phyloP scores from a whole-genome alignment of 2,797 vertebrate genomes.

The Urocyon cinereoargenteus region DNA sequence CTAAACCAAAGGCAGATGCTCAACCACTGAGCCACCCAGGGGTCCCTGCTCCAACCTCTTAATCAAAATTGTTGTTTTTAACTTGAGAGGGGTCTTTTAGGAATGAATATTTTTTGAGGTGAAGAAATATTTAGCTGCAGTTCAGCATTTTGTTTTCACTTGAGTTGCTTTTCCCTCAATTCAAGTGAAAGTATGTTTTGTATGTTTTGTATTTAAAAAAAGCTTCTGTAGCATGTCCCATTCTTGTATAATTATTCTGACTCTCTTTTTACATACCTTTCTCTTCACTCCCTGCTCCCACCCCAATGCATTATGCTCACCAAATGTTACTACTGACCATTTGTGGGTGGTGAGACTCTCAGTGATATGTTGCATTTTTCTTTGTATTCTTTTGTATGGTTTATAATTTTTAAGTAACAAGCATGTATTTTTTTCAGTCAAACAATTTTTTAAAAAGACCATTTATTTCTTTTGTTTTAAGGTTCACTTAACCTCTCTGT shows the following conservation, averaged over 20 bases:
- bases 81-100: constrained; percentile 45
- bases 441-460: neutral
- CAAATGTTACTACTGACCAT: neutral
- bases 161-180: constrained; percentile 38
- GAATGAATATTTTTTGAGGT: constrained; percentile 47
- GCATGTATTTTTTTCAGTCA: neutral
- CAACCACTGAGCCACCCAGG: no score
- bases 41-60: neutral
- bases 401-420: constrained; percentile 8
- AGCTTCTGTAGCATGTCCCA: neutral
- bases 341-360: neutral
- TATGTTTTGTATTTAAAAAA: constrained; percentile 10
- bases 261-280: neutral
- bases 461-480: neutral
- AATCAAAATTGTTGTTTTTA: constrained; percentile 60
- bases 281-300: neutral
- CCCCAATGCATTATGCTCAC: neutral
- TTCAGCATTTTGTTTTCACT: constrained; percentile 29
- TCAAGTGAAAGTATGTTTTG: constrained; percentile 17
- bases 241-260: neutral
- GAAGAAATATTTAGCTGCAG: constrained; percentile 43
- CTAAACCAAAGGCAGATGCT: no score
- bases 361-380: constrained; percentile 49
- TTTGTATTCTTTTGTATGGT: constrained; percentile 30
- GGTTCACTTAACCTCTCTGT: constrained; percentile 30